Percentiles rank a stretch among this genome's conserved stretches.
Conservation (phyloP, 2,797 vertebrate genomes). For the Smutsia temminckii region DNA sequence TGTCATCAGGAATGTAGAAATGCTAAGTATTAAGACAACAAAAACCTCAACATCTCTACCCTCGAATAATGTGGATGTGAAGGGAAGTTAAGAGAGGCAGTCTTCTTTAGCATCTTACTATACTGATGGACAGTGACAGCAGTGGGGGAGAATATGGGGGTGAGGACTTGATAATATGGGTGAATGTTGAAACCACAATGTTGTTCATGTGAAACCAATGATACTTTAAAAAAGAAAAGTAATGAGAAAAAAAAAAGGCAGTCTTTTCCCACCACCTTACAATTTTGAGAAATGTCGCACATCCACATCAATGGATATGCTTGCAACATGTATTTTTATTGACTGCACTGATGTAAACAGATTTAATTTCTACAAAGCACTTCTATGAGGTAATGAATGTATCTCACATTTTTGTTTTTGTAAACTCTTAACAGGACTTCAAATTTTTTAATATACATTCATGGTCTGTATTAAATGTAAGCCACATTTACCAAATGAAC, state of each 20-base stretch:
- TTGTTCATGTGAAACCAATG: no score
- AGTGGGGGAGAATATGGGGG: no score
- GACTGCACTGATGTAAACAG: neutral
- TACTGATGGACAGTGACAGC: no score
- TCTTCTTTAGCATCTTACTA: neutral
- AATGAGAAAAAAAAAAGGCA: neutral
- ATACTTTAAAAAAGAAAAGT: no score
- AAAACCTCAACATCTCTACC: neutral
- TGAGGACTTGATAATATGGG: no score
- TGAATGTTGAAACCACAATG: no score
- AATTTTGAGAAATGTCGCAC: neutral
- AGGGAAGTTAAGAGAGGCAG: neutral
- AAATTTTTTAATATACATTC: neutral
- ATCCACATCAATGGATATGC: neutral
- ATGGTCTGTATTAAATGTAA: neutral
- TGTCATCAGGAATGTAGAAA: neutral
- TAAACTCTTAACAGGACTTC: neutral
- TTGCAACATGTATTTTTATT: neutral
- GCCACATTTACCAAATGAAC: neutral
- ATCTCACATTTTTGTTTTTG: neutral
- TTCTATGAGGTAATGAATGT: neutral
- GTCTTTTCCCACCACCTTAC: neutral
- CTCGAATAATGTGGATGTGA: neutral
- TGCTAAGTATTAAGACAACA: conserved; percentile 6
- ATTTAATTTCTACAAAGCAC: neutral